These are phyloP conservation scores for Entomyzon cyanotis DNA, from an alignment of 2,113 vertebrate genomes.

Conservation along the genomic window DNA sequence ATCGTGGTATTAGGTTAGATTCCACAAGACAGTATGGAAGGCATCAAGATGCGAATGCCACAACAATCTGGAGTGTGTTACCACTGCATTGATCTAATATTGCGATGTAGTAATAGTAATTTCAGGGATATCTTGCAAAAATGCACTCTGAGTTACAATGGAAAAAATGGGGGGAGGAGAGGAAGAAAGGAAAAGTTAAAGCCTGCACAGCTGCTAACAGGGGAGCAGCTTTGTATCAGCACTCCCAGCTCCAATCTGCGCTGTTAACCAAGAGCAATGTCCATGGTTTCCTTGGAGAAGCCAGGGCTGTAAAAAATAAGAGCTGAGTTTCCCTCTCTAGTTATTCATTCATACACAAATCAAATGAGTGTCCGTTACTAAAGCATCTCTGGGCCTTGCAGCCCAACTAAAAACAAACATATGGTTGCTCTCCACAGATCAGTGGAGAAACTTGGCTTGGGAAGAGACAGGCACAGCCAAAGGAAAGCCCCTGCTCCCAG, in stretches of 20 bases:
- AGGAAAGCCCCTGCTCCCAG: background rate
- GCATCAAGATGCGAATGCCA: slow-evolving; percentile 58
- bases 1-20: slow-evolving; percentile 52
- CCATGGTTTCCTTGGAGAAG: background rate
- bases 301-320: background rate
- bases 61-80: slow-evolving; percentile 68
- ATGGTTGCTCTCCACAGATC: background rate
- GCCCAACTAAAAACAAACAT: background rate
- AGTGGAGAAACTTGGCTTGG: background rate
- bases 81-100: slow-evolving; percentile 63
- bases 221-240: background rate
- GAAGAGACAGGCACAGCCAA: background rate
- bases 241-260: background rate
- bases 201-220: background rate
- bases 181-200: slow-evolving; percentile 40
- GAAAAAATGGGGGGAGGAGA: background rate
- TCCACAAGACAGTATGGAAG: slow-evolving; percentile 66
- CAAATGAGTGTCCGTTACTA: background rate
- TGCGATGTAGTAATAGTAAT: slow-evolving; percentile 45
- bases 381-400: background rate
- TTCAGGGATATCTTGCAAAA: slow-evolving; percentile 65
- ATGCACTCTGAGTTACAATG: slow-evolving; percentile 33
- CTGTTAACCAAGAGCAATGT: background rate
- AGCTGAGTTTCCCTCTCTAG: background rate
- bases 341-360: background rate